Evolutionary conservation across 1,140 invertebrate genomes (phyloP), one percentile per base, ranked within the genome.

Genomic region (Trigoniulus corallinus): DNA sequence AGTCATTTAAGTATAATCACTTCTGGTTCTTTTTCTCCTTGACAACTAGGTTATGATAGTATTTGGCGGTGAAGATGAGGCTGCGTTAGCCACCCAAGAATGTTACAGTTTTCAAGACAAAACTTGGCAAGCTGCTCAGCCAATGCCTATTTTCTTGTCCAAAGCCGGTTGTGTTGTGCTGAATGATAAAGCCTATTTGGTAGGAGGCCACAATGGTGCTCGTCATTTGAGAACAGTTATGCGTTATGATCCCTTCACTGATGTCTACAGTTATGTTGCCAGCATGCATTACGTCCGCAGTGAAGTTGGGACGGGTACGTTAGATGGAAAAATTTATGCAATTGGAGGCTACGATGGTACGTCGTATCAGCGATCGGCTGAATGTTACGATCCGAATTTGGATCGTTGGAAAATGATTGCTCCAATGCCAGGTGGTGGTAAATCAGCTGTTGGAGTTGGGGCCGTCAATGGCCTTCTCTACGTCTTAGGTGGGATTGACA

Each of bases 181-280:
- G 13, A 29, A 51, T 26, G 41, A 25, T 18, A n/a, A 46, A 20
- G 49, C 44, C 4, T 51, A 51, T 45, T 34, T 51, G 39, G 15
- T 51, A 3, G 82, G 83, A 62, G 86, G 87, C 3, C 89, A 91
- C 64, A 84, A 89, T 64, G 72, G 86, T 39, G 80, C 79, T n/a
- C 83, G 88, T 61, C 88, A 84, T 61, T 67, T 91, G 41, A 76
- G 74, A 48, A 73, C 74, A 15, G 81, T 80, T 1, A 85, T 88
- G 67, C 71, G 74, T 21, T 89, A 84, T 65, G 72, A 81, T 59
- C 74, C 79, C 2, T 65, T 69, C 37, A 68, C 63, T 4, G 87
- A 87, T 61, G 69, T 62, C 27, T 88, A 84, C 84, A 64, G 69
- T 22, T 59, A 65, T 2, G 61, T 84, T 54, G 70, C 78, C 0